A percentile compares a stretch with the other conserved stretches of the same genome.
Conservation (phyloP, 2,888 invertebrate genomes). For the Leptinotarsa tumamoca region DNA sequence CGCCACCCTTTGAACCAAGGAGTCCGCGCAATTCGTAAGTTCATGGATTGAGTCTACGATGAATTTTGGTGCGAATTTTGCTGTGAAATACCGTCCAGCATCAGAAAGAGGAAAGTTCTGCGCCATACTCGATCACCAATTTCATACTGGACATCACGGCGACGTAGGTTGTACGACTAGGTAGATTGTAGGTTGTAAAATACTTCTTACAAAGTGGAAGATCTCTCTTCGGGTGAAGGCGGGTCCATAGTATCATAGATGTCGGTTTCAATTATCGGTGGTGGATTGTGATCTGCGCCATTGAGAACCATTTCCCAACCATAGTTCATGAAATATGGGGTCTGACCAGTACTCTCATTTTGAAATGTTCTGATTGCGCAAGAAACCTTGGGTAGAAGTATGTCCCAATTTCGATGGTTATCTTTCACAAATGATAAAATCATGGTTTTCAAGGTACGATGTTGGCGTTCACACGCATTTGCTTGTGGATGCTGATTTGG, state of each 20-base stretch:
- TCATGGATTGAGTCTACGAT: not conserved
- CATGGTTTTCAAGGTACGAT: too few species aligned
- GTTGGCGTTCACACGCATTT: too few species aligned
- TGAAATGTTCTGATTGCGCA: not conserved
- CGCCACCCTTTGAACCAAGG: not conserved
- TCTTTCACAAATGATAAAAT: not conserved
- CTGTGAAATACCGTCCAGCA: not conserved
- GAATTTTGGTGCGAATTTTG: not conserved
- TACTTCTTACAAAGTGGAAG: not conserved
- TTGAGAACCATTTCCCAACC: not conserved
- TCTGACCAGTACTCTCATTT: not conserved
- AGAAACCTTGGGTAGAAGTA: not conserved
- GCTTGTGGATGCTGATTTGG: too few species aligned
- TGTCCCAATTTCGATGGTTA: not conserved
- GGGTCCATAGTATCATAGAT: not conserved
- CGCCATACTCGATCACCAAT: not conserved
- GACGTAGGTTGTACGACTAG: not conserved
- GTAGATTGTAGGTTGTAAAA: too few species aligned
- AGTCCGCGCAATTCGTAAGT: not conserved
- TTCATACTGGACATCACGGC: not conserved
- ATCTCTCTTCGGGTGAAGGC: not conserved
- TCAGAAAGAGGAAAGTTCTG: not conserved
- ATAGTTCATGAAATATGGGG: not conserved
- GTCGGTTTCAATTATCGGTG: not conserved
- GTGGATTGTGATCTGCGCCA: not conserved